Base-by-base conservation (phyloP, 2,888 invertebrate genomes). In the Drosophila cracens region DNA sequence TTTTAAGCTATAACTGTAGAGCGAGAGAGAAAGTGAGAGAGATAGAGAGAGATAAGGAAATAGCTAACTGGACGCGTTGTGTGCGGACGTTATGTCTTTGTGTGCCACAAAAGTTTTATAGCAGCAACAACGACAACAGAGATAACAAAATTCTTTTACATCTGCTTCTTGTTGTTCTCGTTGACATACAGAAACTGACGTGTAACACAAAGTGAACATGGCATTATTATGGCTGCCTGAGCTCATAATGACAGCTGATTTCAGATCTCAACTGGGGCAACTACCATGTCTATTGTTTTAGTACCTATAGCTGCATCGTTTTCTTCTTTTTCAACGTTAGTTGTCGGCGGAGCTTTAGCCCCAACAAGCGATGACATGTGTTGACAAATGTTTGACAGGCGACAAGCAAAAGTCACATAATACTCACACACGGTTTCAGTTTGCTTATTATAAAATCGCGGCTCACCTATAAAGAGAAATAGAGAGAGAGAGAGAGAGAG, bases 321-420 rank as follows among this genome's bases (percentile, higher is more conserved):
- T 16, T 36, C 27, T 16, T 34, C 61, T 40, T 52, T 43, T 61
- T 13, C 25, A 25, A 25, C 46, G 8, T 8, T 34, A 33, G 76
- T 53, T 54, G 76, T 75, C 83, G 83, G 81, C 84, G 79, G n/a
- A 38, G 52, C 78, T 70, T 87, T 78, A 70, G 78, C 74, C 46
- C 69, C 56, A 49, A 56, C 31, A 57, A 61, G 53, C 49, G 59
- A 72, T 75, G 79, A 79, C 79, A 72, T 84, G 78, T 86, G 82
- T 86, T 87, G 87, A 87, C 89, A 84, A 84, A 87, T 77, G 78
- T 80, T 78, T 89, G 89, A 89, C 89, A 89, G 71, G 70, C 83
- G 74, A 85, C 88, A 85, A 68, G 72, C 66, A 49, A 72, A 59
- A 83, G 86, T 75, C 73, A 85, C 72, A 81, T 77, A 85, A 85